Evolutionary conservation across 2,888 invertebrate species (phyloP).

Genomic region (Arenicola marina): DNA sequence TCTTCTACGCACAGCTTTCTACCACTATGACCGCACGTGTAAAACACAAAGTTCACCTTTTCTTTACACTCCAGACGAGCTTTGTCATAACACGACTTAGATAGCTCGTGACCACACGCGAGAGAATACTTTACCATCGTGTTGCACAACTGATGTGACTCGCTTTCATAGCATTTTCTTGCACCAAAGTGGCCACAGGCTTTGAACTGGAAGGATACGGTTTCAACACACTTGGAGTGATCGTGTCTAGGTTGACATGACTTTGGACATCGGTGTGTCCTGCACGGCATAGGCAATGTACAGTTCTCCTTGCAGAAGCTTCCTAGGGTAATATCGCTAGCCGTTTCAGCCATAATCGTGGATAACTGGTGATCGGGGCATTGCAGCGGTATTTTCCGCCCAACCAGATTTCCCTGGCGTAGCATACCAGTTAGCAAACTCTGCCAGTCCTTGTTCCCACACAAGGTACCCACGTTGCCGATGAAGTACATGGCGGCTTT

Average conservation of each 20-base stretch:
- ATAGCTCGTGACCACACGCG: no score
- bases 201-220: no score
- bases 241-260: slow-evolving; percentile 17
- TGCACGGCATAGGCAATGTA: slow-evolving; percentile 11
- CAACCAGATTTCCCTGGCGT: not conserved
- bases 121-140: no score
- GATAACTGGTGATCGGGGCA: slow-evolving; percentile 16
- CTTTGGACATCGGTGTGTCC: slow-evolving; percentile 10
- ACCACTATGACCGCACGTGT: slow-evolving; percentile 16
- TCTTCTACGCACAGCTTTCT: no score
- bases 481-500: no score
- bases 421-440: slow-evolving; percentile 7
- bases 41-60: slow-evolving; percentile 10
- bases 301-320: slow-evolving; percentile 17
- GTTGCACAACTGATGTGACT: no score
- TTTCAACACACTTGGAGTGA: no score
- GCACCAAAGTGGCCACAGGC: no score
- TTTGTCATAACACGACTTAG: no score
- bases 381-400: slow-evolving; percentile 2
- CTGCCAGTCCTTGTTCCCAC: not conserved
- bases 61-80: no score
- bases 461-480: slow-evolving; percentile 17
- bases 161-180: no score
- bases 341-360: slow-evolving; percentile 3
- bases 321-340: slow-evolving; percentile 9